phyloP scores from a whole-genome alignment of 2,888 invertebrate species.

The Amphiduros pacificus region DNA sequence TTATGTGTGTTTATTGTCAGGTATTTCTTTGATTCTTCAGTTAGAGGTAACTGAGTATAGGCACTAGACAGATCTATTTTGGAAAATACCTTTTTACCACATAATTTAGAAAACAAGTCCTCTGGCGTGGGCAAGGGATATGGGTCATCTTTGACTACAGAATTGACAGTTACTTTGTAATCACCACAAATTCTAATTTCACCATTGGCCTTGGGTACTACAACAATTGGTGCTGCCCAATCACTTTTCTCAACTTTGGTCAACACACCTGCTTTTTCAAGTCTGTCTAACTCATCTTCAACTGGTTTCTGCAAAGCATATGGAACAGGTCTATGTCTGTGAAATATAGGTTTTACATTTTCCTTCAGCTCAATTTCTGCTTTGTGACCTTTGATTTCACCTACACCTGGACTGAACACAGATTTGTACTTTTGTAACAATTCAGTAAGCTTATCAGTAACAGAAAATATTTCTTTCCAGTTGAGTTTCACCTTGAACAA shows the following conservation, averaged over 20 bases:
- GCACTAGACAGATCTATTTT: neutral
- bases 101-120: neutral
- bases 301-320: constrained; percentile 22
- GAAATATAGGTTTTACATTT: constrained; percentile 26
- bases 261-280: constrained; percentile 22
- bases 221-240: constrained; percentile 36
- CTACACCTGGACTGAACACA: constrained; percentile 2
- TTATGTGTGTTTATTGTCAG: constrained; percentile 4
- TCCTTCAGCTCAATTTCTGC: constrained; percentile 27
- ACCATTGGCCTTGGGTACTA: constrained; percentile 15
- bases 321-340: constrained; percentile 29
- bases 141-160: neutral
- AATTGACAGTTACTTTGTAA: constrained; percentile 23
- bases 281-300: constrained; percentile 30
- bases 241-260: constrained; percentile 18
- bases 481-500: neutral
- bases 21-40: neutral
- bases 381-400: neutral
- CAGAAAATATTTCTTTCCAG: neutral
- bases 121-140: neutral
- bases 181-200: constrained; percentile 20
- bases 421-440: neutral
- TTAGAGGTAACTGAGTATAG: neutral
- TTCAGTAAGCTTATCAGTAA: neutral
- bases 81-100: neutral